Evolutionary conservation across 2,113 vertebrate species (phyloP).

Genomic region (Urocitellus parryii): DNA sequence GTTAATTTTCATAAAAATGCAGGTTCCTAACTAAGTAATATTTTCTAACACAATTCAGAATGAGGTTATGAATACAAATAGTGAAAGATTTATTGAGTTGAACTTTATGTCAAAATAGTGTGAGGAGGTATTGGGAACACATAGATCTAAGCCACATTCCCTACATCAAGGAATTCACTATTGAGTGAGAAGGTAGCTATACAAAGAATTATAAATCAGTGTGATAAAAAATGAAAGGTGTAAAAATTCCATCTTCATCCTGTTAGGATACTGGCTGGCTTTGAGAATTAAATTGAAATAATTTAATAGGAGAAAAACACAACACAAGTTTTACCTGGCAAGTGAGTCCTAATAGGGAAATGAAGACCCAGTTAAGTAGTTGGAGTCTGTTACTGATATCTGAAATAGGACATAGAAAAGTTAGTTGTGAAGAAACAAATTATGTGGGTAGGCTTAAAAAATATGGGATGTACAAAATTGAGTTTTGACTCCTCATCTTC

Average conservation of each 20-base stretch:
- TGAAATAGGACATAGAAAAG: not conserved
- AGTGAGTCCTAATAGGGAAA: not conserved
- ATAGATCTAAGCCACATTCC: not conserved
- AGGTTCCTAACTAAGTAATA: not conserved
- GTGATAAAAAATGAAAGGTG: too few relatives aligned
- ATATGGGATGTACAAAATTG: not conserved
- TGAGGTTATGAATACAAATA: not conserved
- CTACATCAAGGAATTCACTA: not conserved
- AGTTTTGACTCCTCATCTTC: not conserved
- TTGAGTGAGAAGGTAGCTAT: not conserved
- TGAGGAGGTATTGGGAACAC: not conserved
- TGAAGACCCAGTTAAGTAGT: not conserved
- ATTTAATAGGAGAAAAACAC: not conserved
- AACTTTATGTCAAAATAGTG: not conserved
- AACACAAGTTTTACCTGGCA: not conserved
- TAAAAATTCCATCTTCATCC: not conserved
- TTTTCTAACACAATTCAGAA: not conserved
- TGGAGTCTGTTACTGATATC: accelerated
- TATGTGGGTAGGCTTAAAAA: not conserved
- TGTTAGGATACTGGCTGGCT: not conserved
- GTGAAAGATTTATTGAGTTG: not conserved
- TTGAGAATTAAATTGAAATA: not conserved
- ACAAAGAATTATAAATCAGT: not conserved
- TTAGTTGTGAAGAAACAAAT: not conserved
- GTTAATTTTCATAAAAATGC: conserved; percentile 42